phyloP scores from a whole-genome alignment of 2,113 vertebrate species.

The Ctenomys sociabilis region DNA sequence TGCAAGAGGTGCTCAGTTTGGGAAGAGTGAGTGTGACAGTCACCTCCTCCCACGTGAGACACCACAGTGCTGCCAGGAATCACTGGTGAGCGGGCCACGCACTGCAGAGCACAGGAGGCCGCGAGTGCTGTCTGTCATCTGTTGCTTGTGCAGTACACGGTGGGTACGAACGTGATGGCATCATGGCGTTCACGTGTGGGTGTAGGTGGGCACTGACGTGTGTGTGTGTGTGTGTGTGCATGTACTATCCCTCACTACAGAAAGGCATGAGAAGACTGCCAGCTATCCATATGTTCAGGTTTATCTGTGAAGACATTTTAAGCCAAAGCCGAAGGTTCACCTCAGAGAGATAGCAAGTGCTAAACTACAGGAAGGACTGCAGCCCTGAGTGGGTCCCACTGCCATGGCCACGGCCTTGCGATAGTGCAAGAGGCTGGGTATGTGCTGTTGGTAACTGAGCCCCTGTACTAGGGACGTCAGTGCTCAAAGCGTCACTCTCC shows the following conservation, averaged over 20 bases:
- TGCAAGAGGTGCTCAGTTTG: background rate
- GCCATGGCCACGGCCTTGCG: background rate
- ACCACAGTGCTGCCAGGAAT: background rate
- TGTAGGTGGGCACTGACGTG: no score
- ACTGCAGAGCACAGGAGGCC: no score
- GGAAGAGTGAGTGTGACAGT: background rate
- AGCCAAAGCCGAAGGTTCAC: background rate
- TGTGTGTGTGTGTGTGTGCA: no score
- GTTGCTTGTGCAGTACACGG: rapidly evolving
- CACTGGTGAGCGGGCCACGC: background rate
- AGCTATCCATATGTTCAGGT: background rate
- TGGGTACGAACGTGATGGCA: no score
- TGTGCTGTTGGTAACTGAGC: rapidly evolving
- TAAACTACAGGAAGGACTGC: background rate
- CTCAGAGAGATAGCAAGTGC: background rate
- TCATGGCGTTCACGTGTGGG: rapidly evolving
- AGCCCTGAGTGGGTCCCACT: no score
- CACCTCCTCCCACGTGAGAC: background rate
- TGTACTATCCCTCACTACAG: no score
- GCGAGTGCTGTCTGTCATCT: background rate
- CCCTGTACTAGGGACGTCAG: rapidly evolving
- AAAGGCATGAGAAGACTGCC: no score
- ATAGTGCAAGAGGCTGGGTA: no score
- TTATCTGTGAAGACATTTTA: background rate
- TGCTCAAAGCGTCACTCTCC: rapidly evolving